Evolutionary conservation across 1,140 invertebrate genomes (phyloP).

Genomic region (Aphelinus certus): DNA sequence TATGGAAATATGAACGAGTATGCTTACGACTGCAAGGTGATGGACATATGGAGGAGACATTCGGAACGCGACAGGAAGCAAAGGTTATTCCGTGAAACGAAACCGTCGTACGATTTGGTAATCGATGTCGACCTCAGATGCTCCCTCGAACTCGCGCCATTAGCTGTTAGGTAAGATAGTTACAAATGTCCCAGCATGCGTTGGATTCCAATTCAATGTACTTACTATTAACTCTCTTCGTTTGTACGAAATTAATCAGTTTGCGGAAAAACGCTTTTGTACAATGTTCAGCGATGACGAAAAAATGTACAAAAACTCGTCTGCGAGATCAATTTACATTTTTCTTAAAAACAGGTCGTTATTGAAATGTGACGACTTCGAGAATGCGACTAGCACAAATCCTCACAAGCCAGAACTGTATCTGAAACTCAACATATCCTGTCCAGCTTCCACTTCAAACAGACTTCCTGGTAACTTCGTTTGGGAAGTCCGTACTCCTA

Average conservation of each 20-base stretch:
- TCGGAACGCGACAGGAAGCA: slow-evolving; percentile 3
- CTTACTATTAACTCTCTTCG: no score
- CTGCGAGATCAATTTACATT: no score
- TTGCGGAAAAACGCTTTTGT: no score
- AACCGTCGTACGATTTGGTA: slow-evolving; percentile 48
- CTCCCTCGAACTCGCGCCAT: slow-evolving; percentile 58
- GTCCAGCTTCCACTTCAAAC: slow-evolving; percentile 52
- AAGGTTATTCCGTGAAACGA: slow-evolving; percentile 1
- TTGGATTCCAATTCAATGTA: no score
- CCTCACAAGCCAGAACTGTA: slow-evolving; percentile 50
- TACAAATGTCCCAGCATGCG: no score
- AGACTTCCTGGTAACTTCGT: slow-evolving; percentile 55
- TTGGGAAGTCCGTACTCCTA: slow-evolving; percentile 50
- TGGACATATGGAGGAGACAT: slow-evolving; percentile 18
- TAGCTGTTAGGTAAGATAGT: slow-evolving; percentile 42
- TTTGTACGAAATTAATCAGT: no score
- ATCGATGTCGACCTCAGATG: slow-evolving; percentile 56
- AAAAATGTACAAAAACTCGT: no score
- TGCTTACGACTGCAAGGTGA: slow-evolving; percentile 49
- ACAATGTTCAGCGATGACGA: no score
- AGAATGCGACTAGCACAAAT: slow-evolving; percentile 30
- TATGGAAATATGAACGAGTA: slow-evolving; percentile 63
- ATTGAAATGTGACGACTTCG: slow-evolving; percentile 51
- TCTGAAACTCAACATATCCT: slow-evolving; percentile 51
- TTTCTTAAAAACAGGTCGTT: slow-evolving; percentile 30